Evolutionary conservation across 2,888 invertebrate species (phyloP), one percentile per base, ranked within the genome.

Genomic region (Hirtodrosophila histrioides): DNA sequence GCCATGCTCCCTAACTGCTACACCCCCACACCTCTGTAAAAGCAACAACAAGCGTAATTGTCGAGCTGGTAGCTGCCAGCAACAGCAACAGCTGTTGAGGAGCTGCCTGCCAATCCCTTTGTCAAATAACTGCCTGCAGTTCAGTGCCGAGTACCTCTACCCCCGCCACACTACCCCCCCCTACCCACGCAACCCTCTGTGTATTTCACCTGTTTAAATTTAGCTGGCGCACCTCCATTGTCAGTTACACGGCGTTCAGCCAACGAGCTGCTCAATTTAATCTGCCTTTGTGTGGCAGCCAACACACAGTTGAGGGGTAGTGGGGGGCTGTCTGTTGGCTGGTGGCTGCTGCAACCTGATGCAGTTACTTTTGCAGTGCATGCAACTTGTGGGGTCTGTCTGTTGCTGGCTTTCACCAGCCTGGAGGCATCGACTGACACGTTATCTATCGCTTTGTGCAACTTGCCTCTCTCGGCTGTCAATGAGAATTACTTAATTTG

Each of bases 201-300:
- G 8, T 44, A 12, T 37, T 50, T 37, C 17, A 9, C 36, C 44
- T 58, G 58, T 40, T 57, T 23, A 57, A 61, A 61, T 70, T 57
- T 60, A 54, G 75, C 46, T 40, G 54, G 29, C 41, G 27, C 64
- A 51, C 24, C 70, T 50, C 40, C 46, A 58, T 58, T 54, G 58
- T 65, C 65, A 24, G 41, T 41, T 33, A 36, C n/a, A 24, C 37
- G n/a, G 23, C 33, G 24, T 9, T 37, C 55, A 9, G 29, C 72
- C 69, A 54, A 54, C 75, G 63, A 75, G 64, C 58, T 51, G 55
- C 67, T 67, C 67, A 72, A 76, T 68, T 74, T 76, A 67, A 72
- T 62, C 55, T 39, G 71, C 45, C 73, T 68, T 67, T 67, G 60
- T 67, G 51, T 48, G 35, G 37, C 31, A 24, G 27, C n/a, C 9